phyloP scores from a whole-genome alignment of 37 sponge, comb jelly and placozoan species.

The Agelas oroides region DNA sequence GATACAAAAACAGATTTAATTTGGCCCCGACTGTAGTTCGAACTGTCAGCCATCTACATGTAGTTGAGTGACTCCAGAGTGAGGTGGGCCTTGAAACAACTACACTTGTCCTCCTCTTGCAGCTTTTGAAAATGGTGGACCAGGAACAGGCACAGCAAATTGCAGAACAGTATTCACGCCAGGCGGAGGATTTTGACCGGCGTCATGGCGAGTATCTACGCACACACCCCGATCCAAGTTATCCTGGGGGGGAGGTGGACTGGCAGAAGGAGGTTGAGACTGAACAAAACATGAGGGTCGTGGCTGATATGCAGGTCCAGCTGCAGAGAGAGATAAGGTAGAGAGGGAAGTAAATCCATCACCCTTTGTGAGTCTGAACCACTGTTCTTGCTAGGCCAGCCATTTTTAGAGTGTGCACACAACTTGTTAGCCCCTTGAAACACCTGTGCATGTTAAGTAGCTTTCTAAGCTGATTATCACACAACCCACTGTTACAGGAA shows the following conservation, averaged over 20 bases:
- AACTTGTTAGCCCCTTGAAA: too few species aligned
- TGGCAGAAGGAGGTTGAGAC: conserved; percentile 55
- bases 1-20: too few species aligned
- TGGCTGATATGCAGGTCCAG: conserved; percentile 48
- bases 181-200: conserved; percentile 32
- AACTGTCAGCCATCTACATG: too few species aligned
- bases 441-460: too few species aligned
- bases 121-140: conserved; percentile 2
- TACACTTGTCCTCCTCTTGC: background rate
- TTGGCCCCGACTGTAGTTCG: too few species aligned
- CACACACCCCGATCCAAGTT: conserved; percentile 1
- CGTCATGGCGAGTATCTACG: conserved; percentile 10
- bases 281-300: conserved; percentile 42
- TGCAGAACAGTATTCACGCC: conserved; percentile 11
- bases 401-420: too few species aligned
- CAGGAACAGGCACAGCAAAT: conserved; percentile 2
- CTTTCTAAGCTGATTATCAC: too few species aligned
- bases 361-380: background rate
- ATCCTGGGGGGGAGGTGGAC: background rate
- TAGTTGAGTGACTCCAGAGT: too few species aligned
- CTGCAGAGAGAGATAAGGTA: conserved; percentile 48
- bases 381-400: background rate
- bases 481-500: too few species aligned
- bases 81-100: too few species aligned
- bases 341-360: background rate